Base-by-base conservation (phyloP, 2,797 vertebrate genomes). In the Morelia viridis region DNA sequence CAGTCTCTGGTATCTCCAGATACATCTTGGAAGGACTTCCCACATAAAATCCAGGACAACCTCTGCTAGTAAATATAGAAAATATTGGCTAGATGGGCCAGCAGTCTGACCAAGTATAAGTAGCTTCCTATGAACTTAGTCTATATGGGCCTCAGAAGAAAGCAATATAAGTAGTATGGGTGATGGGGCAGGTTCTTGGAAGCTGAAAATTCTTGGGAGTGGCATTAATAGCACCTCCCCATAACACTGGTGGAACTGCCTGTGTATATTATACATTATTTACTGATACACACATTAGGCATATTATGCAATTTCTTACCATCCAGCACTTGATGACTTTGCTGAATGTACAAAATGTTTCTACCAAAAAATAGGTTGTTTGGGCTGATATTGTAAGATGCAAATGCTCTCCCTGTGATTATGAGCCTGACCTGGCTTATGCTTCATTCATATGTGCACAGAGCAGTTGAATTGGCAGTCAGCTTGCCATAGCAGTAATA, bases 401-500 rank as follows among this genome's bases (percentile, higher is more conserved):
- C n/a, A 87, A 53, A 92, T 35, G 17, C 41, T 92, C 57, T 60
- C 10, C 26, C 64, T 53, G 9, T n/a, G 17, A 60, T 56, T 46
- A 92, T 62, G 60, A 61, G 80, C 53, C 64, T 85, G 64, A 50
- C 50, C 31, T 71, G 35, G 88, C 12, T 31, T 56, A 76, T 90
- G 56, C 57, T 76, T 76, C 80, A 85, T 56, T 90, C 50, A 88
- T 61, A 90, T 31, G 31, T 92, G 92, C 85, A 92, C 61, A 17
- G 10, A 35, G 56, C 83, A 53, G 46, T 56, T 83, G 68, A 86
- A 83, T 5, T 8, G 10, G 35, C 24, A n/a, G n/a, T 28, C 65
- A 90, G 50, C 56, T 57, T 60, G 56, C 8, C 28, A 68, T 57
- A 61, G 64, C 57, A 35, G 31, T 7, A 90, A 26, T 50, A 41